Evolutionary conservation across 2,113 vertebrate species (phyloP).

Genomic region (Oryzias melastigma): DNA sequence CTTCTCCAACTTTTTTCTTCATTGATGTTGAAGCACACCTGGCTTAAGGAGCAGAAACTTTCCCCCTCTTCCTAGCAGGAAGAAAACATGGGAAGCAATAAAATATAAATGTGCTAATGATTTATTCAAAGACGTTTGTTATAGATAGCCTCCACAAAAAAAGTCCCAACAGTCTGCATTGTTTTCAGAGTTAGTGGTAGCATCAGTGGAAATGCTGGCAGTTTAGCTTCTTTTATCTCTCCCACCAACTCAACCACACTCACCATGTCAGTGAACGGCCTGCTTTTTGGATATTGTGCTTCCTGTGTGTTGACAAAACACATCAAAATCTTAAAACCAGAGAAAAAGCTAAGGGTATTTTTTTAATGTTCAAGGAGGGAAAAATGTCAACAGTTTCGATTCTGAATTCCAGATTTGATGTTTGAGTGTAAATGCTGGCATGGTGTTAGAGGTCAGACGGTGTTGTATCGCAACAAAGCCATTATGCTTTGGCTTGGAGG

Average conservation of each 20-base stretch:
- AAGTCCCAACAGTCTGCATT: constrained; percentile 35
- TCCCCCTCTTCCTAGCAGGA: constrained; percentile 41
- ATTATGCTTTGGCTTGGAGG: constrained; percentile 36
- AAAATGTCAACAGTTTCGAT: not conserved
- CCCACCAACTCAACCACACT: not conserved
- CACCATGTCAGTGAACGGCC: not conserved
- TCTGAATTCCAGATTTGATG: constrained; percentile 21
- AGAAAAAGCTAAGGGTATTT: constrained; percentile 2
- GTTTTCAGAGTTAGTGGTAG: constrained; percentile 27
- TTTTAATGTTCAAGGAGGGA: not conserved
- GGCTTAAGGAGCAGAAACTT: constrained; percentile 48
- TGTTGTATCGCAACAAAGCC: constrained; percentile 42
- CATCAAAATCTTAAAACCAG: constrained; percentile 1
- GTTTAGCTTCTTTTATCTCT: constrained; percentile 11
- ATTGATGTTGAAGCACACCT: constrained; percentile 42
- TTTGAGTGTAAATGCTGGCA: constrained; percentile 26
- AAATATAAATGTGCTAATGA: constrained; percentile 69
- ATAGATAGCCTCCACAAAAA: constrained; percentile 65
- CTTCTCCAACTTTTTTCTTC: constrained; percentile 28
- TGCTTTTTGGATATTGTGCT: constrained; percentile 13
- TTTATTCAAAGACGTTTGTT: constrained; percentile 73
- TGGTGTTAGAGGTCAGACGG: constrained; percentile 31
- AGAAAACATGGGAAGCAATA: constrained; percentile 62
- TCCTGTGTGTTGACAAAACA: not conserved
- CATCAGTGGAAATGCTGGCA: constrained; percentile 23